Evolutionary conservation across 2,888 invertebrate genomes (phyloP).

Genomic region (Tridacna gigas): DNA sequence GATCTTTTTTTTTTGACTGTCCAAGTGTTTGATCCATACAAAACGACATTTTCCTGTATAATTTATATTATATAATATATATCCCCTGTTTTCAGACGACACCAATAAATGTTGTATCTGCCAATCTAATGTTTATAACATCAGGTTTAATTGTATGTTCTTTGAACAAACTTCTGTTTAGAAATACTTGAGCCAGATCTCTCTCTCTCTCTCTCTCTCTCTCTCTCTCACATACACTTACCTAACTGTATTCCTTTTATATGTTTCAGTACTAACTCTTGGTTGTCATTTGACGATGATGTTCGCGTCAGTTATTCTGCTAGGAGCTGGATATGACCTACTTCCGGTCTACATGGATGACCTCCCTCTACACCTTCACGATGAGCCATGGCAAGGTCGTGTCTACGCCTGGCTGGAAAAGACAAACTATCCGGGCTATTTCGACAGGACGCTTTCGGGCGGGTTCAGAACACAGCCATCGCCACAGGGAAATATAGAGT

Average conservation of each 20-base stretch:
- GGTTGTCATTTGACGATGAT: slow-evolving; percentile 60
- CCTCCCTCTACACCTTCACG: slow-evolving; percentile 74
- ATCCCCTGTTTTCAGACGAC: too few species aligned
- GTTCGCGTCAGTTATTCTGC: slow-evolving; percentile 58
- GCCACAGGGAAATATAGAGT: slow-evolving; percentile 56
- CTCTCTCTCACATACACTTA: too few species aligned
- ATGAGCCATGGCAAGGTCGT: slow-evolving; percentile 69
- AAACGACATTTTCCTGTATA: too few species aligned
- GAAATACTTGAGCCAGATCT: too few species aligned
- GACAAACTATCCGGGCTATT: slow-evolving; percentile 46
- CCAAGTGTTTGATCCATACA: too few species aligned
- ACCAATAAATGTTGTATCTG: too few species aligned
- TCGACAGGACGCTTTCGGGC: slow-evolving; percentile 35
- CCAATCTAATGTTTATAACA: too few species aligned
- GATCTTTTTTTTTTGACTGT: too few species aligned
- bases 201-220: too few species aligned
- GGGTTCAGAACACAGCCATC: slow-evolving; percentile 38
- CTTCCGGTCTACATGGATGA: slow-evolving; percentile 72
- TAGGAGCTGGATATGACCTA: slow-evolving; percentile 69
- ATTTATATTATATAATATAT: too few species aligned
- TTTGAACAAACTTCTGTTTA: background rate
- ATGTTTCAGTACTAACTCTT: slow-evolving; percentile 66
- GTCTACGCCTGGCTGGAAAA: slow-evolving; percentile 68
- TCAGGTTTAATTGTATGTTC: too few species aligned
- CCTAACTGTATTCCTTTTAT: background rate